Conservation (phyloP, 2,888 invertebrate genomes). For the Caenorhabditis afra region DNA sequence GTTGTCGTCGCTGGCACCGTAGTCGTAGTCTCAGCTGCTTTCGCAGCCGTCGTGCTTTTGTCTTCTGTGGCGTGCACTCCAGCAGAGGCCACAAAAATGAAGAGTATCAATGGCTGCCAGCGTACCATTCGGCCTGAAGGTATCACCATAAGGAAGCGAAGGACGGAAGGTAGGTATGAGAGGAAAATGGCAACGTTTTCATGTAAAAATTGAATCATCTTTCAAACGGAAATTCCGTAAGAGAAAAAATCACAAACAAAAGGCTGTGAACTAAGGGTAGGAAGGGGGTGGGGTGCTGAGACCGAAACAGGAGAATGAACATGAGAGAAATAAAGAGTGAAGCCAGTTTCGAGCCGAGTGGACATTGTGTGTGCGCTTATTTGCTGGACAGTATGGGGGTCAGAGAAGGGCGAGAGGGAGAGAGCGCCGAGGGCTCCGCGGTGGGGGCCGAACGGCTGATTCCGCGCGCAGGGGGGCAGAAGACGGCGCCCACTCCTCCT, state of each 20-base stretch:
- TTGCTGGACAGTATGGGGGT: constrained; percentile 55
- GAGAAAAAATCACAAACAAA: constrained; percentile 10
- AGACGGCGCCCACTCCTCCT: constrained; percentile 50
- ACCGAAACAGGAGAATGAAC: constrained; percentile 36
- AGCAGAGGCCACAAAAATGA: constrained; percentile 30
- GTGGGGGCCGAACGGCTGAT: constrained; percentile 20
- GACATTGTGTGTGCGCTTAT: constrained; percentile 58
- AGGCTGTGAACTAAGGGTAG: neutral
- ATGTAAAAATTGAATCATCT: neutral
- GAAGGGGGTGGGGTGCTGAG: neutral
- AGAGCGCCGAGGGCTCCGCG: constrained; percentile 29
- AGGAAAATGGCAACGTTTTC: neutral
- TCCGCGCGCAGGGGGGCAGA: constrained; percentile 13
- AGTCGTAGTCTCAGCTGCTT: constrained; percentile 31
- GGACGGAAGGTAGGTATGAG: neutral
- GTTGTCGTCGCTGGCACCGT: neutral
- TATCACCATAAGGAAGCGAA: neutral
- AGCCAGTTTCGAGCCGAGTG: constrained; percentile 58
- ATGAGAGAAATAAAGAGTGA: constrained; percentile 51
- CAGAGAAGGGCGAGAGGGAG: constrained; percentile 21
- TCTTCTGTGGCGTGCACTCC: constrained; percentile 21
- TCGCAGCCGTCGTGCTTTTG: constrained; percentile 15
- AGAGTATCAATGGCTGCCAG: constrained; percentile 47
- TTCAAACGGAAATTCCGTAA: too few species aligned
- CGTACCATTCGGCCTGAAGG: constrained; percentile 47